Evolutionary conservation across 1,140 invertebrate species (phyloP), one percentile per base, ranked within the genome.

Genomic region (Neuroterus valhalla): DNA sequence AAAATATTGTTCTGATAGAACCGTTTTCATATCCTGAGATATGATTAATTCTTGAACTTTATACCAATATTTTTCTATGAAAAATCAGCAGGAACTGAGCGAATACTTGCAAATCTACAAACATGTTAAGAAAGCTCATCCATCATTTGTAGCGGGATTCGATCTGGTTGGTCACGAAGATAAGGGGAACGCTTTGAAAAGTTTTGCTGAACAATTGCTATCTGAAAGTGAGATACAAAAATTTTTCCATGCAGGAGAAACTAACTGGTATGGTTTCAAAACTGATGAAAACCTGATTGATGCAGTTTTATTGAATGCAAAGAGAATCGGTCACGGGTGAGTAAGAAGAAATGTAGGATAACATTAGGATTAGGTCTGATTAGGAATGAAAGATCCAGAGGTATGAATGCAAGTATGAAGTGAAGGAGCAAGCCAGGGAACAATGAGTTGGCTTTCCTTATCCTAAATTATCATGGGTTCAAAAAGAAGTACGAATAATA

Each of bases 221-320:
- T 75, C 74, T 23, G 83, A 79, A 0, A 83, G 92, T 2, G 88
- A 96, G 3, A 90, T 92, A 8, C 31, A 38, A 10, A 94, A 93
- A 76, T 95, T 95, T 81, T 96, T 96, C 81, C 96, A 96, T 84
- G 94, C 95, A 0, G 95, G 95, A 3, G 96, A 96, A 89, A 97
- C 96, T 0, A 92, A 95, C 88, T 94, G 94, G 94, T 93, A 90
- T 71, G 94, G 94, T 8, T 85, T 89, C 0, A 73, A 84, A 0
- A 92, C 92, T 0, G 94, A 94, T 85, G 91, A 94, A 71, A 97
- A 97, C 86, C 81, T 97, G 6, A 87, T 95, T n/a, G 95, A 96
- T 86, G 96, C 95, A 4, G 88, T 96, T 45, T 84, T 95, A n/a
- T 87, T 97, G 17, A 94, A 94, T 55, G 91, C 94, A 0, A 93